A percentile compares a stretch with the other conserved stretches of the same genome.
phyloP scores from a whole-genome alignment of 1,140 invertebrate genomes.

The Mizuhopecten yessoensis region DNA sequence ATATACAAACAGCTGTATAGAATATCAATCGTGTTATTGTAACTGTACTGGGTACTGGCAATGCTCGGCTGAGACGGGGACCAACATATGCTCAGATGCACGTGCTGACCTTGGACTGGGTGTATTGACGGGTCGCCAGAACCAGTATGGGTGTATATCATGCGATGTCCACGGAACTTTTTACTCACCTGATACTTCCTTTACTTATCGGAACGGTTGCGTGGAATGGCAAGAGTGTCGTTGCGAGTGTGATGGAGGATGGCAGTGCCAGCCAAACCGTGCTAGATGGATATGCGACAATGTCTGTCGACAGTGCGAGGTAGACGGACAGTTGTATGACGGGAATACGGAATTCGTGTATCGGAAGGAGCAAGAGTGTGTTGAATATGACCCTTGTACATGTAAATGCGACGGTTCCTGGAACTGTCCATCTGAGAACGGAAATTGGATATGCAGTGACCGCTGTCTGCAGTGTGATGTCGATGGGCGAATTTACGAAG shows the following conservation, averaged over 20 bases:
- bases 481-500: constrained; percentile 41
- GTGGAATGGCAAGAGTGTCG: constrained; percentile 68
- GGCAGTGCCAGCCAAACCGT: constrained; percentile 66
- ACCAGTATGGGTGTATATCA: constrained; percentile 51
- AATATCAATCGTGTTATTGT: constrained; percentile 59
- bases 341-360: constrained; percentile 67
- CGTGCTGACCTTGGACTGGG: constrained; percentile 15
- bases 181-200: constrained; percentile 59
- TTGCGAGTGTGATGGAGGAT: constrained; percentile 70
- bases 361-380: constrained; percentile 54
- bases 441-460: constrained; percentile 60
- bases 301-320: constrained; percentile 63
- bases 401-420: constrained; percentile 70
- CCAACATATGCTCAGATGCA: constrained; percentile 44
- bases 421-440: constrained; percentile 64
- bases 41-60: constrained; percentile 58
- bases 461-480: constrained; percentile 49
- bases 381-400: constrained; percentile 64
- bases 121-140: not conserved
- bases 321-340: constrained; percentile 61
- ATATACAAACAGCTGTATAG: constrained; percentile 52
- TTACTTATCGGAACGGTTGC: constrained; percentile 70
- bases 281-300: constrained; percentile 67
- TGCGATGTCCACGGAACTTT: constrained; percentile 65
- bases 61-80: constrained; percentile 48